These are phyloP conservation scores for Anadara kagoshimensis DNA, from an alignment of 1,140 invertebrate species.

Conservation along the genomic window DNA sequence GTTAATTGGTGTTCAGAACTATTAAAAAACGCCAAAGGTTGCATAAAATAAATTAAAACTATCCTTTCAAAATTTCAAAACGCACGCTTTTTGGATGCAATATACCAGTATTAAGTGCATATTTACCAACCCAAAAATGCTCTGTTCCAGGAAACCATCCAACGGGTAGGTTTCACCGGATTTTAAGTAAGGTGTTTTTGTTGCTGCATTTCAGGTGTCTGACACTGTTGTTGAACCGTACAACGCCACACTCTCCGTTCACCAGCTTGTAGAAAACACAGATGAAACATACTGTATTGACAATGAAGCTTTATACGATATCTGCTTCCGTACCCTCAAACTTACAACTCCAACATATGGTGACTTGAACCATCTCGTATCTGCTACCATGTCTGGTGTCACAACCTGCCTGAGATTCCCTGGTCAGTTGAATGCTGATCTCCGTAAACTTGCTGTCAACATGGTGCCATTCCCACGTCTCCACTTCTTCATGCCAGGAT, in stretches of 20 bases:
- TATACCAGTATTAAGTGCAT: too few relatives aligned
- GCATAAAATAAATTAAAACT: too few relatives aligned
- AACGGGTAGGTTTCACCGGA: too few relatives aligned
- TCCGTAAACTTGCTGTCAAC: constrained; percentile 89
- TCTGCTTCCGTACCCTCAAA: constrained; percentile 85
- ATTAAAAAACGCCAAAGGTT: too few relatives aligned
- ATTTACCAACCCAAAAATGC: too few relatives aligned
- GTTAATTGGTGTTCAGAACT: too few relatives aligned
- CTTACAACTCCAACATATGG: constrained; percentile 84
- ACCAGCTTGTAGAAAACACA: constrained; percentile 84
- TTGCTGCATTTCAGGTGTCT: constrained; percentile 63
- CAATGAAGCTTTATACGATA: constrained; percentile 87
- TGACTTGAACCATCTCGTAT: constrained; percentile 78
- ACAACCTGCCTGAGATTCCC: constrained; percentile 83
- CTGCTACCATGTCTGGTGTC: constrained; percentile 82
- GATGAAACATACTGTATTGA: constrained; percentile 88
- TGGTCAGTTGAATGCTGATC: constrained; percentile 89
- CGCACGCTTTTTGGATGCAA: too few relatives aligned
- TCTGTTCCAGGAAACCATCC: too few relatives aligned
- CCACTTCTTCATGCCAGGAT: constrained; percentile 89
- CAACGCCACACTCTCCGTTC: constrained; percentile 79
- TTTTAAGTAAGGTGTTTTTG: too few relatives aligned
- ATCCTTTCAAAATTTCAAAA: too few relatives aligned
- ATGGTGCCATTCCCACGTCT: constrained; percentile 83
- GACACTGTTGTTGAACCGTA: constrained; percentile 79